Evolutionary conservation across 2,888 invertebrate genomes (phyloP).

Genomic region (Ctenicera cuprea): DNA sequence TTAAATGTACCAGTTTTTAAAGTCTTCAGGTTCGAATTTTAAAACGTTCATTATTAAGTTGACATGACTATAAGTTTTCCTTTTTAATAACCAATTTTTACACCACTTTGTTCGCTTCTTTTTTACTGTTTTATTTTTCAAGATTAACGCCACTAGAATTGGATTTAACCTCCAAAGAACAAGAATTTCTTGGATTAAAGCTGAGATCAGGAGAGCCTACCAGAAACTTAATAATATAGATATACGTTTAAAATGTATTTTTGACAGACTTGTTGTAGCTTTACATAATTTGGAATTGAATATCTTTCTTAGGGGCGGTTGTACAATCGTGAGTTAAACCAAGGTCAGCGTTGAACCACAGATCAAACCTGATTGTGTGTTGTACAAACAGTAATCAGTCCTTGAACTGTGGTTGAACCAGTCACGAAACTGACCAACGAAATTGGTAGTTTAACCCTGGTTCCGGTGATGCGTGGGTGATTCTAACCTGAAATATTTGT

Average conservation of each 20-base stretch:
- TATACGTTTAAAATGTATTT: too few relatives aligned
- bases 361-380: neutral
- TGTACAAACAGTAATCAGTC: neutral
- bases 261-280: too few relatives aligned
- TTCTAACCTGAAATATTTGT: neutral
- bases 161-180: too few relatives aligned
- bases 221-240: too few relatives aligned
- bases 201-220: too few relatives aligned
- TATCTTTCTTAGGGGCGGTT: neutral
- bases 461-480: neutral
- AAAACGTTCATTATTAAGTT: slow-evolving; percentile 28
- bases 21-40: slow-evolving; percentile 33
- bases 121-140: too few relatives aligned
- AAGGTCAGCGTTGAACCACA: neutral
- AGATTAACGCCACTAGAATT: too few relatives aligned
- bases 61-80: slow-evolving; percentile 16
- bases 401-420: neutral
- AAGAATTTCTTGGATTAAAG: too few relatives aligned
- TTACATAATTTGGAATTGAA: too few relatives aligned
- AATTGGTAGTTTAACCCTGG: neutral
- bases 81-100: too few relatives aligned
- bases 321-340: neutral
- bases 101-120: too few relatives aligned
- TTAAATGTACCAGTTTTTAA: too few relatives aligned
- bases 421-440: neutral